Evolutionary conservation across 2,888 invertebrate genomes (phyloP), one percentile per base, ranked within the genome.

Genomic region (Papilio demoleus): DNA sequence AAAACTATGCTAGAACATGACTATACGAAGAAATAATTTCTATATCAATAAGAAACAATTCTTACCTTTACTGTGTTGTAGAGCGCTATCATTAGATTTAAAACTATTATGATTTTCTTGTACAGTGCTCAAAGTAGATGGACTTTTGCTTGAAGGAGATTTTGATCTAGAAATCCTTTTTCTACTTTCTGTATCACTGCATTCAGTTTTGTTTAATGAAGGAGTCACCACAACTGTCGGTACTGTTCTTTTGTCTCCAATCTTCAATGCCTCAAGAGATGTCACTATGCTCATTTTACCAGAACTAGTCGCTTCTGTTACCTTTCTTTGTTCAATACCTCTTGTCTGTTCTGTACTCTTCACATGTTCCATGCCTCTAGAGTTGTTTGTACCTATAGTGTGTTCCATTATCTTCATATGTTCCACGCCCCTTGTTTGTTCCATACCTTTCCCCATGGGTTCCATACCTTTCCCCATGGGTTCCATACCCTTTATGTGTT

Each of bases 61-160:
- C n/a, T 42, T 81, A 88, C 88, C 88, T 85, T 78, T 83, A 73
- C 81, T 86, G 1, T 72, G 75, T 50, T 82, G 79, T 63, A 82
- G 61, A 0, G 87, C 87, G 68, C 90, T 92, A 50, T 84, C 84
- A 4, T 76, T 81, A 70, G 86, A 86, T 72, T 87, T 88, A 71
- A 88, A 88, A 73, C 88, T 88, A 0, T 70, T 73, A 67, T 74
- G 80, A 65, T 88, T 89, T 68, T 92, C 92, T 36, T 89, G 86
- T 1, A 92, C 88, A 0, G 91, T 92, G 68, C 87, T 90, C 22
- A 88, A 72, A 17, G 91, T 90, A 0, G 90, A 87, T 3, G 81
- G 87, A 70, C 86, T 92, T 74, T 84, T 90, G 68, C 82, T 88
- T 0, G 88, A 88, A 0, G 90, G 87, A 0, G 91, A 88, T 56